Conservation (phyloP, 2,113 vertebrate genomes). For the Cynopterus brachyotis region DNA sequence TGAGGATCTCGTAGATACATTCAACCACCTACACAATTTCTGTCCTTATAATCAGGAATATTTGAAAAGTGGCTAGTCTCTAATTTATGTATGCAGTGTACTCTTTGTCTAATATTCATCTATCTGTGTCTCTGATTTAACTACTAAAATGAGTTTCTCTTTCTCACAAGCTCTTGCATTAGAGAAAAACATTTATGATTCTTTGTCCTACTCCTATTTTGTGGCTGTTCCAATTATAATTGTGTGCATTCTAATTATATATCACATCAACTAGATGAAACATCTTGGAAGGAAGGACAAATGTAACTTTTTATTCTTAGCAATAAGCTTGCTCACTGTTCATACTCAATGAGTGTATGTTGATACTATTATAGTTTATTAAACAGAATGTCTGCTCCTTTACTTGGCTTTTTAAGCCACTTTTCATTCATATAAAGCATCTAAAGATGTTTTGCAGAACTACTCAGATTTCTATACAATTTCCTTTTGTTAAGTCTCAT, state of each 20-base stretch:
- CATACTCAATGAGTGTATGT: neutral
- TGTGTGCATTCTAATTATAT: neutral
- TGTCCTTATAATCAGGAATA: neutral
- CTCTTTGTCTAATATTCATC: neutral
- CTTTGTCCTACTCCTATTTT: neutral
- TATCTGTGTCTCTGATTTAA: neutral
- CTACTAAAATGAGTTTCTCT: neutral
- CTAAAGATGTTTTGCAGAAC: conserved; percentile 31
- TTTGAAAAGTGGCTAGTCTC: conserved; percentile 4
- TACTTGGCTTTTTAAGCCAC: neutral
- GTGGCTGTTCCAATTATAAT: neutral
- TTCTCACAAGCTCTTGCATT: neutral
- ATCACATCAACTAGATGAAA: neutral
- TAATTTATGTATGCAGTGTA: neutral
- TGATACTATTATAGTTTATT: neutral
- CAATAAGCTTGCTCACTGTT: neutral
- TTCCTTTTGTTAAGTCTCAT: neutral
- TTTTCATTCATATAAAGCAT: neutral
- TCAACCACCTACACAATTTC: neutral
- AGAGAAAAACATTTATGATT: neutral
- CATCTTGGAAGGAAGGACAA: neutral
- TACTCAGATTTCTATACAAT: neutral
- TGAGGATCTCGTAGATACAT: neutral
- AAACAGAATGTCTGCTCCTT: neutral
- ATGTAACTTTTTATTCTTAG: neutral